Conservation (phyloP, 1,140 invertebrate species). For the Megalopta genalis region DNA sequence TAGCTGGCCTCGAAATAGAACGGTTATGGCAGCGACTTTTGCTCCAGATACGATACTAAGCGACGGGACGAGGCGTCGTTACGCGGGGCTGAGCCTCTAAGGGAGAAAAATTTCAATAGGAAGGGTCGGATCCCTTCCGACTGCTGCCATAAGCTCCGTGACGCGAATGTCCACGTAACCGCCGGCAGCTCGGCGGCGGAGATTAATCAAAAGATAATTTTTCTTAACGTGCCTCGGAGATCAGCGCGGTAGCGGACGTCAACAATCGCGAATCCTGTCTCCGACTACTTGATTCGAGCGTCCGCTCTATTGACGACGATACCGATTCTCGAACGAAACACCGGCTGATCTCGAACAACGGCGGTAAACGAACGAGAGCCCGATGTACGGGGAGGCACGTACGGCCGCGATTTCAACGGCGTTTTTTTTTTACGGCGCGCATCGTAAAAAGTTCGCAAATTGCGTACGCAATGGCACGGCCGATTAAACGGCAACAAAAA, state of each 20-base stretch:
- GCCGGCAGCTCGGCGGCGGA: background rate
- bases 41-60: constrained; percentile 29
- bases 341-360: background rate
- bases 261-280: constrained; percentile 23
- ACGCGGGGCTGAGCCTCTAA: background rate
- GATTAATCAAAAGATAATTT: constrained; percentile 65
- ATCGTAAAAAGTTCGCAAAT: constrained; percentile 27
- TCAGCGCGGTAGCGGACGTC: background rate
- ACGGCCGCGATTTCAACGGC: background rate
- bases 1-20: constrained; percentile 18
- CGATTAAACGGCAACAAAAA: background rate
- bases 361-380: background rate
- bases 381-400: too few species aligned
- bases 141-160: constrained; percentile 39
- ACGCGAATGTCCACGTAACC: constrained; percentile 26
- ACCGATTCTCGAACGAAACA: background rate
- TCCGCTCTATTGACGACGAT: background rate
- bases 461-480: background rate
- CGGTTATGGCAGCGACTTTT: constrained; percentile 25
- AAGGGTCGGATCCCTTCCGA: constrained; percentile 44
- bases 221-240: constrained; percentile 37
- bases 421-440: constrained; percentile 4
- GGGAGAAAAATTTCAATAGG: constrained; percentile 25
- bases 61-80: constrained; percentile 39
- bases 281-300: constrained; percentile 19